Evolutionary conservation across 2,888 invertebrate genomes (phyloP).

Genomic region (Polymixis flavicincta): DNA sequence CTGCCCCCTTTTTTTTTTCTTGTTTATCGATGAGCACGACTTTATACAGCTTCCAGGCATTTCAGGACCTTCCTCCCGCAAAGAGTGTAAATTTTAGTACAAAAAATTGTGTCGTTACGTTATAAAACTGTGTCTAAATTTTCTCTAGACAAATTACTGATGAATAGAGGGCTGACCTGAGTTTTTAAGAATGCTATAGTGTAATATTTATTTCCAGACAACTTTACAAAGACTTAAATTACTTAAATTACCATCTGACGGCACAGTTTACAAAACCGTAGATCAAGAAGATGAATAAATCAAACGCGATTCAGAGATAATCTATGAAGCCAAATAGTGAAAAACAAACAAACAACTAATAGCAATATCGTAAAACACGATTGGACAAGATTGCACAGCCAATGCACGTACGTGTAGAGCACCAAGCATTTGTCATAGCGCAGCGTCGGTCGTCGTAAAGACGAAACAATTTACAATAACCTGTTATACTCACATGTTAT

Average conservation of each 20-base stretch:
- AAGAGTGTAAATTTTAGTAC: background rate
- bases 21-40: background rate
- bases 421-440: slow-evolving; percentile 35
- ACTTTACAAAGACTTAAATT: background rate
- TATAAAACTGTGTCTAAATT: background rate
- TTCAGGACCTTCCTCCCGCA: background rate
- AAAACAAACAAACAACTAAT: slow-evolving; percentile 40
- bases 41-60: slow-evolving; percentile 12
- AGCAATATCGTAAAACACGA: slow-evolving; percentile 42
- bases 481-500: slow-evolving; percentile 36
- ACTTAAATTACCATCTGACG: background rate
- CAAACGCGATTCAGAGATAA: slow-evolving; percentile 9
- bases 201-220: background rate
- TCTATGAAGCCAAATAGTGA: slow-evolving; percentile 8
- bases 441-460: slow-evolving; percentile 28
- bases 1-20: slow-evolving; percentile 12
- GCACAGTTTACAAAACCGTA: background rate
- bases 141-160: slow-evolving; percentile 19
- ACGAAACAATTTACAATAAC: slow-evolving; percentile 56
- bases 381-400: slow-evolving; percentile 46
- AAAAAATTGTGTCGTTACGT: background rate
- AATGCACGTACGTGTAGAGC: slow-evolving; percentile 5
- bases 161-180: background rate
- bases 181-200: slow-evolving; percentile 19
- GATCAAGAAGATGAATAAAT: slow-evolving; percentile 7